phyloP scores from a whole-genome alignment of 1,140 invertebrate species.

The Aricia agestis region DNA sequence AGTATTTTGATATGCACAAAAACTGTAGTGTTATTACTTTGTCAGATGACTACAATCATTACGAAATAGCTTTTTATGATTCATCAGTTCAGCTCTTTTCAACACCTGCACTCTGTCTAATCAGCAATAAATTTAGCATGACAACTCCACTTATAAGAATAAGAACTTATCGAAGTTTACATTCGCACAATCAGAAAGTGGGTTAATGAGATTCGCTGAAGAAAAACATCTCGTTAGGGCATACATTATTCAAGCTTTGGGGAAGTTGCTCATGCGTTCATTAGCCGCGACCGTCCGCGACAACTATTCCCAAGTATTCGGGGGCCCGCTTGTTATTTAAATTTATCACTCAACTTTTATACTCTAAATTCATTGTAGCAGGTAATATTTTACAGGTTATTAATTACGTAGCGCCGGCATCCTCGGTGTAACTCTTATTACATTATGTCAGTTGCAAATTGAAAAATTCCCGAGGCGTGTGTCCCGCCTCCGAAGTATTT shows the following conservation, averaged over 20 bases:
- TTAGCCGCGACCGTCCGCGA: constrained; percentile 53
- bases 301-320: constrained; percentile 72
- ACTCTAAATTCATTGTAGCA: constrained; percentile 73
- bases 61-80: too few species aligned
- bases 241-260: constrained; percentile 74
- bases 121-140: constrained; percentile 22
- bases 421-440: constrained; percentile 73
- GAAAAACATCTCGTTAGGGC: constrained; percentile 75
- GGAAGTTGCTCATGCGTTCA: constrained; percentile 73
- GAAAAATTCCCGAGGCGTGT: constrained; percentile 74
- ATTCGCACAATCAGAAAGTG: constrained; percentile 72
- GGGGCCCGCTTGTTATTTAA: constrained; percentile 65
- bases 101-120: constrained; percentile 8
- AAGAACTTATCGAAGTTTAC: constrained; percentile 67
- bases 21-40: too few species aligned
- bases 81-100: too few species aligned
- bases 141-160: constrained; percentile 40
- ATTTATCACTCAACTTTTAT: constrained; percentile 76
- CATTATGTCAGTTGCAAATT: constrained; percentile 75
- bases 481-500: constrained; percentile 74
- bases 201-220: constrained; percentile 74
- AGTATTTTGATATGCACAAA: too few species aligned
- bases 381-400: constrained; percentile 75
- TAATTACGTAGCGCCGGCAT: constrained; percentile 70
- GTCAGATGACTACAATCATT: too few species aligned